phyloP scores from a whole-genome alignment of 2,797 vertebrate genomes.

The Prionace glauca region DNA sequence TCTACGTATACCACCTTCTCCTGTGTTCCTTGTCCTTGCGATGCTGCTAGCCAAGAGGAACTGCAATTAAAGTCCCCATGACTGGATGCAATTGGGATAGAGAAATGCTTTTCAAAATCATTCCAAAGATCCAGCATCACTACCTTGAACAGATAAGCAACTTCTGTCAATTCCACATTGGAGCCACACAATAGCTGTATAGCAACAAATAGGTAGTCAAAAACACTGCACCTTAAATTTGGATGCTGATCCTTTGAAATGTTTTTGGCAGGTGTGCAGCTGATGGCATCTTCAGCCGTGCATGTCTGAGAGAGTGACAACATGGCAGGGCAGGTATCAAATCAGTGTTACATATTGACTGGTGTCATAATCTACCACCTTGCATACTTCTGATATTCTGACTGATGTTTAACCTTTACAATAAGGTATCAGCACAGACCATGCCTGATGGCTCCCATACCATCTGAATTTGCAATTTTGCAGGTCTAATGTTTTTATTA shows the following conservation, averaged over 20 bases:
- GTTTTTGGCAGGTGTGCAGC: no score
- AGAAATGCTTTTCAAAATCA: background rate
- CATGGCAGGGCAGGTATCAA: background rate
- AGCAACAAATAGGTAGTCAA: background rate
- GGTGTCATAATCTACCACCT: background rate
- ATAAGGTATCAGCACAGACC: background rate
- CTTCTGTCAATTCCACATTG: background rate
- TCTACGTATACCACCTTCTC: no score
- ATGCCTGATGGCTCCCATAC: background rate
- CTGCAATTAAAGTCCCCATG: background rate
- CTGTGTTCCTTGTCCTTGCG: background rate
- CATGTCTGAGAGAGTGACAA: background rate
- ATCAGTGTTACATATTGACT: background rate
- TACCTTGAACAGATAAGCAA: background rate
- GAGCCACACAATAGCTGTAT: background rate
- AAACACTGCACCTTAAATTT: background rate
- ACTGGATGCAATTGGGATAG: background rate
- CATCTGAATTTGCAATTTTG: background rate
- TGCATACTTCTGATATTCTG: background rate
- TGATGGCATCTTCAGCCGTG: background rate
- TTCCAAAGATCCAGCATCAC: background rate
- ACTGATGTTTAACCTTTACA: background rate
- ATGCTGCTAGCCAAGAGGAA: background rate
- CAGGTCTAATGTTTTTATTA: background rate
- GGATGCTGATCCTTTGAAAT: background rate